A percentile compares a stretch with the other conserved stretches of the same genome.
Evolutionary conservation across 2,888 invertebrate species (phyloP).

Genomic region (Philhelius pedissequus): DNA sequence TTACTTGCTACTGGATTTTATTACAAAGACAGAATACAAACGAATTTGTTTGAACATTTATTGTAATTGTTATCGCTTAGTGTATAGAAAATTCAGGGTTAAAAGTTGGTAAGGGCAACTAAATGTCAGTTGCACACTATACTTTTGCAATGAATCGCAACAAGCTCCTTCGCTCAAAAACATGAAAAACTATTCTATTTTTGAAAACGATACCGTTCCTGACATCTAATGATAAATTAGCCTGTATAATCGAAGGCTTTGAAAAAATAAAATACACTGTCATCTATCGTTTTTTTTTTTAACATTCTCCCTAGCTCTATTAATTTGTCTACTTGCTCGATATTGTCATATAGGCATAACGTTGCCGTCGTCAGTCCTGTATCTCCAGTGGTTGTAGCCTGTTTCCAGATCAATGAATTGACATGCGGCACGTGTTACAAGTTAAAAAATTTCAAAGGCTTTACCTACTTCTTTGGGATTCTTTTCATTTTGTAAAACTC

Average conservation of each 20-base stretch:
- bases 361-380: not conserved
- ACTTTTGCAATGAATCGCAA: not conserved
- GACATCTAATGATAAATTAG: slow-evolving; percentile 59
- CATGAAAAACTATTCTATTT: slow-evolving; percentile 21
- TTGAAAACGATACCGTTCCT: slow-evolving; percentile 14
- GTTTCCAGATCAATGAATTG: slow-evolving; percentile 60
- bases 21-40: slow-evolving; percentile 48
- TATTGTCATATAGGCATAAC: not conserved
- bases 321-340: not conserved
- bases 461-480: slow-evolving; percentile 31
- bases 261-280: not conserved
- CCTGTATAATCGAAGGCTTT: slow-evolving; percentile 27
- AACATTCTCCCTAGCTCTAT: not conserved
- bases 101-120: slow-evolving; percentile 31
- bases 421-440: slow-evolving; percentile 62
- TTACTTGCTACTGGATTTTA: slow-evolving; percentile 30
- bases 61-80: slow-evolving; percentile 58
- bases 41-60: slow-evolving; percentile 58
- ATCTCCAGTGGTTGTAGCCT: slow-evolving; percentile 15
- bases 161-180: not conserved
- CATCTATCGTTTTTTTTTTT: slow-evolving; percentile 3
- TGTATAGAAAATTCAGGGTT: not conserved
- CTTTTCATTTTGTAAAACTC: not conserved
- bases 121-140: slow-evolving; percentile 45
- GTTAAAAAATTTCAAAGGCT: slow-evolving; percentile 56